Base-by-base conservation (phyloP, 2,888 invertebrate genomes). In the Andrena hattorfiana region DNA sequence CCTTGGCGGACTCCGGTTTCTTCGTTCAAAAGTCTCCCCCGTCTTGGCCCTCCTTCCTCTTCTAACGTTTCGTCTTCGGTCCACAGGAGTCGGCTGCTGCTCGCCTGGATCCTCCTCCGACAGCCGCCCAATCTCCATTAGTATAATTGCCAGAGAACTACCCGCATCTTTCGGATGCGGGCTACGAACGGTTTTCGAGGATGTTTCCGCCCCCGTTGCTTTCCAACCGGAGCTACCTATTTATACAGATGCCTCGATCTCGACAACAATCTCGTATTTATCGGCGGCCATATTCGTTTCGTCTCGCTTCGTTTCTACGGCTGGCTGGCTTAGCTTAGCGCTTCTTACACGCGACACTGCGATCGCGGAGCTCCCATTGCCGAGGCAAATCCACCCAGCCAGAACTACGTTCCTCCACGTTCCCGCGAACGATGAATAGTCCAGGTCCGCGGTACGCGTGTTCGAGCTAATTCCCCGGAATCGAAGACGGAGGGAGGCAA, bases 131-230 rank as follows among this genome's bases (percentile, higher is more conserved):
- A 90, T 92, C 89, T 92, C 93, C 93, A 94, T 94, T 94, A 94
- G 93, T 92, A 93, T 94, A 94, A 94, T 94, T 94, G 92, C 92
- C 89, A 87, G 89, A 86, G 91, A 90, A 92, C 91, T 91, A 91
- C 91, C 91, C 91, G 92, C 90, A 92, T 92, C 77, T 75, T 62
- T 68, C 77, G 77, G 88, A 92, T 91, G 90, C 91, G 91, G 91
- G 91, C 86, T 86, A 83, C 77, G 89, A 85, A 88, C 80, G 73
- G 56, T 83, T 87, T 74, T 69, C 88, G 67, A 78, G 76, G 80
- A 81, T 73, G 81, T 81, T 90, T 75, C 82, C 83, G 78, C 75
- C 66, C 60, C 76, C 77, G 80, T 85, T 82, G 49, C 74, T 83
- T 83, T 49, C 68, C 81, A 20, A 42, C 42, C 20, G 64, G 35